A percentile compares a stretch with the other conserved stretches of the same genome.
phyloP scores from a whole-genome alignment of 2,797 vertebrate species.

The Lates japonicus region DNA sequence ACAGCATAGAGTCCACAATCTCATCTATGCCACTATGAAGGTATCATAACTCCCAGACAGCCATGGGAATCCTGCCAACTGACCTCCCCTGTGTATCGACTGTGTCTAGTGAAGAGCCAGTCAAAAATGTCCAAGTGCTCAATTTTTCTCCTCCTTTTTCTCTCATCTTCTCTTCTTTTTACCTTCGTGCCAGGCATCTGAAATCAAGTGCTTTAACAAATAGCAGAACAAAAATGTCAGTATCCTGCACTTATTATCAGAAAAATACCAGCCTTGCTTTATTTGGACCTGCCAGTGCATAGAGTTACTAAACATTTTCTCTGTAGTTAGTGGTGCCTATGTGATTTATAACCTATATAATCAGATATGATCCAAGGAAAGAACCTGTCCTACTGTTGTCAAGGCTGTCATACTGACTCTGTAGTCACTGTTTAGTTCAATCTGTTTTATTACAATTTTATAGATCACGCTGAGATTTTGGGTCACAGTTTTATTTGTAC shows the following conservation, averaged over 20 bases:
- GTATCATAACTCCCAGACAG: constrained; percentile 42
- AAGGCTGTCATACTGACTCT: constrained; percentile 37
- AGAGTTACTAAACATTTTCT: constrained; percentile 21
- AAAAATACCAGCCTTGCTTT: constrained; percentile 51
- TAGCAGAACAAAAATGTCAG: constrained; percentile 27
- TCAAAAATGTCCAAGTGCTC: constrained; percentile 63
- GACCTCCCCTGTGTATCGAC: constrained; percentile 55
- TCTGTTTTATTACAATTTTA: constrained; percentile 65
- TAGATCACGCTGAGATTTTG: constrained; percentile 49
- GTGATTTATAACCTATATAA: constrained; percentile 49
- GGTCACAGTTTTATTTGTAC: constrained; percentile 60
- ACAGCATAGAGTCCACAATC: constrained; percentile 17
- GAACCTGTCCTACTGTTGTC: constrained; percentile 22
- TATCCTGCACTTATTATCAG: constrained; percentile 40
- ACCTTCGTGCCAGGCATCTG: constrained; percentile 46
- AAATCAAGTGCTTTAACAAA: constrained; percentile 59
- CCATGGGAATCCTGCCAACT: constrained; percentile 47
- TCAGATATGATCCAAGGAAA: constrained; percentile 33
- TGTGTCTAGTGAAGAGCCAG: constrained; percentile 56
- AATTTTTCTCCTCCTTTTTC: constrained; percentile 24
- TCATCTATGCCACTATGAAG: constrained; percentile 44
- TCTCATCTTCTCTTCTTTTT: neutral
- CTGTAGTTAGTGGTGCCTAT: constrained; percentile 39
- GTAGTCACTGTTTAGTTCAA: constrained; percentile 27
- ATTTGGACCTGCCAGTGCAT: constrained; percentile 37